Evolutionary conservation across 2,113 vertebrate species (phyloP).

Genomic region (Hymenochirus boettgeri): DNA sequence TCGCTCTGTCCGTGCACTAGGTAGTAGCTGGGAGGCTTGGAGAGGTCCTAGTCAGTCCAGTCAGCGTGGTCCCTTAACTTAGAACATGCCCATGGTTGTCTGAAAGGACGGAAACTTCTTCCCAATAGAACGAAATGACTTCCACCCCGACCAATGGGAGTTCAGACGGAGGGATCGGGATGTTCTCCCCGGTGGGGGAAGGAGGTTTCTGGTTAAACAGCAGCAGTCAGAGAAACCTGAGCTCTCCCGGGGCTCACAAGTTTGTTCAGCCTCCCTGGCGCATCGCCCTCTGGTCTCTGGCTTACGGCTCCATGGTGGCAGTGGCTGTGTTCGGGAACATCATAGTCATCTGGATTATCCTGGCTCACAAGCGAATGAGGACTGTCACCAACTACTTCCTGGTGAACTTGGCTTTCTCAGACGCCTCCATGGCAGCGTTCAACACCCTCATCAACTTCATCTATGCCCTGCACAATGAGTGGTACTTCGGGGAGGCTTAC

Average conservation of each 20-base stretch:
- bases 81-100: too few species aligned
- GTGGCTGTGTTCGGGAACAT: conserved; percentile 91
- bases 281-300: conserved; percentile 88
- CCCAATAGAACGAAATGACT: conserved; percentile 21
- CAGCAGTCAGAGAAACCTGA: conserved; percentile 14
- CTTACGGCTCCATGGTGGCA: conserved; percentile 81
- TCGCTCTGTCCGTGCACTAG: too few species aligned
- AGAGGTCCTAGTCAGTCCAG: too few species aligned
- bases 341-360: conserved; percentile 94
- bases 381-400: conserved; percentile 95
- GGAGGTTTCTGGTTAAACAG: conserved; percentile 26
- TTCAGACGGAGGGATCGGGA: neutral
- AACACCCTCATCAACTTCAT: conserved; percentile 93
- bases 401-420: conserved; percentile 90
- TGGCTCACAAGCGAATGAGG: conserved; percentile 94
- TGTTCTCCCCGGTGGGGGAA: conserved; percentile 27
- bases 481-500: conserved; percentile 94
- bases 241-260: conserved; percentile 52
- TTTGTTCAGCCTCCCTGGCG: conserved; percentile 92
- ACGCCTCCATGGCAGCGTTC: conserved; percentile 93
- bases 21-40: too few species aligned
- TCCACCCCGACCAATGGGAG: conserved; percentile 23
- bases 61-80: too few species aligned
- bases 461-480: conserved; percentile 85
- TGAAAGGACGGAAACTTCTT: too few species aligned